Evolutionary conservation across 2,113 vertebrate species (phyloP), one percentile per base, ranked within the genome.

Genomic region (Tachysurus vachellii): DNA sequence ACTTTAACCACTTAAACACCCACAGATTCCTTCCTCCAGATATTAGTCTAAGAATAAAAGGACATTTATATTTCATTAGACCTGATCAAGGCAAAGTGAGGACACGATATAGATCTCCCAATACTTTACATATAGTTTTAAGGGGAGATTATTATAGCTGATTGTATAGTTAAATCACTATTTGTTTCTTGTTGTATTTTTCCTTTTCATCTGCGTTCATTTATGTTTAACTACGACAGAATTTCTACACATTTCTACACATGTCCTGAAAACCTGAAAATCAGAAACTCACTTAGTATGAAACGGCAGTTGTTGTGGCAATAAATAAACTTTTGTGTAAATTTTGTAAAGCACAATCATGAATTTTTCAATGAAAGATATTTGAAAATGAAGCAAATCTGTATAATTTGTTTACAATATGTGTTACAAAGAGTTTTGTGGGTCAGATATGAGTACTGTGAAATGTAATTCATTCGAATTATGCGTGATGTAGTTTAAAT

Each of bases 1-100:
- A 92, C 91, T 93, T 89, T 91, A 88, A 89, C 80, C 87, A 66
- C 92, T 94, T 93, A 93, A 92, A 93, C 91, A 88, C 88, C 93
- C 88, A 91, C 89, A 90, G 88, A 88, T 89, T 86, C 84, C 82
- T 92, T 50, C 64, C 85, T n/a, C 54, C 13, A n/a, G 70, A 42
- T 14, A 28, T 54, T 77, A 77, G 26, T 3, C 53, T 42, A 59
- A 17, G 47, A 79, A 26, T 28, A 16, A 54, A 31, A 36, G 19
- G 14, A 9, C 31, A 23, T 70, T 79, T n/a, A 86, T 88, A 87
- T 81, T 89, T 88, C 68, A 61, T 23, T 28, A 70, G 61, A 64
- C 53, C 42, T 44, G 19, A 56, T 70, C 54, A 54, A 16, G 31
- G 4, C 42, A 47, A 13, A 7, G 21, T 53, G 21, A 28, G 16